phyloP scores from a whole-genome alignment of 1,140 invertebrate species.

The Mycetomoellerius zeteki region DNA sequence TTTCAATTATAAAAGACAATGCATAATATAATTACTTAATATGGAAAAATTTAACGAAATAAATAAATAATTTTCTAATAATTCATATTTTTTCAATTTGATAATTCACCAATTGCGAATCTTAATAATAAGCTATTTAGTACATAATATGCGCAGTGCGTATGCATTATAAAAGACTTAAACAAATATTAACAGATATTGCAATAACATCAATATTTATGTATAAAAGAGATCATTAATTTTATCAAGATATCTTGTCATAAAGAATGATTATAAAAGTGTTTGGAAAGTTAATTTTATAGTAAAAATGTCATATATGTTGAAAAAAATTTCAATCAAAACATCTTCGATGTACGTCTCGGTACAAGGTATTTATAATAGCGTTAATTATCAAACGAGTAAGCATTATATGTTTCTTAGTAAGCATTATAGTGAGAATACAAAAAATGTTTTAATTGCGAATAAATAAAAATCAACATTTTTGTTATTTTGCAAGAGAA shows the following conservation, averaged over 20 bases:
- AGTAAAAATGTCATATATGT: neutral
- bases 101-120: neutral
- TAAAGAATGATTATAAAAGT: neutral
- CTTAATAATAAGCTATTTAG: neutral
- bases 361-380: neutral
- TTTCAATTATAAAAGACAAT: conserved; percentile 12
- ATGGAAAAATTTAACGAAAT: neutral
- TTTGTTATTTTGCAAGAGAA: neutral
- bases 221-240: neutral
- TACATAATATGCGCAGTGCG: neutral
- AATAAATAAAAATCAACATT: neutral
- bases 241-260: neutral
- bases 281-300: neutral
- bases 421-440: neutral
- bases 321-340: neutral
- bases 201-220: neutral
- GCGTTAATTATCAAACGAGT: neutral
- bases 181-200: neutral
- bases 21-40: neutral
- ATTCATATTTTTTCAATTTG: neutral
- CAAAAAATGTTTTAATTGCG: neutral
- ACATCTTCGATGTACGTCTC: neutral
- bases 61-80: conserved; percentile 15
- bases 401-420: neutral
- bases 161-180: neutral